Conservation (phyloP, 2,113 vertebrate genomes). For the Cyanoramphus novaezelandiae region DNA sequence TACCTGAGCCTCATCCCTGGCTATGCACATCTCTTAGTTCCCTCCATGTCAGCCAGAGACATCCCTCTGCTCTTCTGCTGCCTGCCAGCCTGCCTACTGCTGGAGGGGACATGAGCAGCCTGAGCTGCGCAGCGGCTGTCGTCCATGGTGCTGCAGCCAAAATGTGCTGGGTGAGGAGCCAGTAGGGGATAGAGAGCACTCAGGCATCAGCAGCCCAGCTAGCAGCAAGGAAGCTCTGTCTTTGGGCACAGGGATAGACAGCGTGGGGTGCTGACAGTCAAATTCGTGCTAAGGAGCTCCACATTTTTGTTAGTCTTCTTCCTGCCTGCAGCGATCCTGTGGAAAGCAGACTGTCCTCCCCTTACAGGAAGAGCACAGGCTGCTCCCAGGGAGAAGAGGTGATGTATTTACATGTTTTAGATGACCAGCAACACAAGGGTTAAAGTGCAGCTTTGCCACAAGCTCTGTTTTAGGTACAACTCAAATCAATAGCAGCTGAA, state of each 20-base stretch:
- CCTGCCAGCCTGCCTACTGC: neutral
- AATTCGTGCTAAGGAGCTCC: neutral
- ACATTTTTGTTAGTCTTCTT: neutral
- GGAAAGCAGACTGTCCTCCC: neutral
- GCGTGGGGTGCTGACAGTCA: neutral
- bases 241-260: neutral
- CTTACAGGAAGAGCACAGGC: neutral
- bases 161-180: neutral
- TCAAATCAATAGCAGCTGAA: slow-evolving; percentile 4
- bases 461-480: neutral
- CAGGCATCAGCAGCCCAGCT: neutral
- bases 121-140: neutral
- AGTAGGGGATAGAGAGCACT: too few species aligned
- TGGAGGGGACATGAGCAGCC: neutral
- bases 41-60: neutral
- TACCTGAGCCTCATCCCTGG: neutral
- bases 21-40: accelerated
- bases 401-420: neutral
- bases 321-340: neutral
- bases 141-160: accelerated
- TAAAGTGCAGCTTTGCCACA: neutral
- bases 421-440: neutral
- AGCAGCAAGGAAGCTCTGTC: neutral
- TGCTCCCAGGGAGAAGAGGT: neutral
- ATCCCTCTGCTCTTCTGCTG: neutral